Base-by-base conservation (phyloP, 2,888 invertebrate species). In the Gisinianus flammeolus region DNA sequence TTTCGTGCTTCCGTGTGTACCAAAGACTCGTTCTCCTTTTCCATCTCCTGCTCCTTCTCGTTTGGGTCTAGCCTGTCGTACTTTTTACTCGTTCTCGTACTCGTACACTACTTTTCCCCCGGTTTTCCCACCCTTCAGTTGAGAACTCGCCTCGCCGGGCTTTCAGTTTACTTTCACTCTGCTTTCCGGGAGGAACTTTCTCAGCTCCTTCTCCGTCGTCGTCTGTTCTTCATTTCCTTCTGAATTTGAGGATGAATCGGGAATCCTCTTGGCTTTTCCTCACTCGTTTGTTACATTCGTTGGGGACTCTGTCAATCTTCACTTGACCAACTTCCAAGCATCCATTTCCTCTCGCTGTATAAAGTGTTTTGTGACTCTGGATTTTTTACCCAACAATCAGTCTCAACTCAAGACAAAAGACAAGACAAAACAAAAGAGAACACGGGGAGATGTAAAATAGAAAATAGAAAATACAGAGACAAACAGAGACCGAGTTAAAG, bases 121-220 rank as follows among this genome's bases (percentile, higher is more conserved):
- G 12, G 44, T 19, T 44, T 44, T 44, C 44, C 19, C 44, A 16
- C 3, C 8, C 12, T 35, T 35, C 35, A 35, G 3, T 44, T 44
- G 3, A 44, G 44, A 12, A 44, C 6, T 19, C 12, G 44, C 44
- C n/a, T 44, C 44, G 19, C 6, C 44, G 2, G 16, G 16, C 12
- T 16, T 44, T 44, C 72, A 72, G 72, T 72, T 72, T 33, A 72
- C 72, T 72, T 33, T 33, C 58, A 56, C 31, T 12, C 22, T 33
- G 31, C 58, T 28, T 56, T 62, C 62, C 56, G 72, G 56, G 72
- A 58, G 58, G 72, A 58, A 44, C 8, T 44, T 44, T 1, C 44
- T 44, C 19, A 44, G 44, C 44, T 44, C 44, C 44, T 44, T n/a
- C 44, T 2, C 1, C 44, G 44, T 19, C 19, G 1, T 64, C 26